A percentile compares a stretch with the other conserved stretches of the same genome.
phyloP scores from a whole-genome alignment of 2,888 invertebrate species.

The Gymnoscelis rufifasciata region DNA sequence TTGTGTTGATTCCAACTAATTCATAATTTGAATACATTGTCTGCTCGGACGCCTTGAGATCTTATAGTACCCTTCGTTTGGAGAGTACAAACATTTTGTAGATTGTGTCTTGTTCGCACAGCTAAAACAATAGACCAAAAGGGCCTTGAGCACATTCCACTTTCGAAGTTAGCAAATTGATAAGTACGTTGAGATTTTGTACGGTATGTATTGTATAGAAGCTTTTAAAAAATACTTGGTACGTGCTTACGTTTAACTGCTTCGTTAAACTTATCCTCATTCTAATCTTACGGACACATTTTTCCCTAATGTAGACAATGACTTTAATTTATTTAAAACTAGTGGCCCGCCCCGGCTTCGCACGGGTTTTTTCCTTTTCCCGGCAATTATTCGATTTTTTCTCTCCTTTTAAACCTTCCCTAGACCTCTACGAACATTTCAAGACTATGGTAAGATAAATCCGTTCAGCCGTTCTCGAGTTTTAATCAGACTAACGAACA shows the following conservation, averaged over 20 bases:
- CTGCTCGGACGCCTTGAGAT: background rate
- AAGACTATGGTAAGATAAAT: too few relatives aligned
- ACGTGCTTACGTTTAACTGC: constrained; percentile 1
- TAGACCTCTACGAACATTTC: too few relatives aligned
- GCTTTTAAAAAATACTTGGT: background rate
- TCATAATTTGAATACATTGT: constrained; percentile 1
- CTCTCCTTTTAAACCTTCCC: too few relatives aligned
- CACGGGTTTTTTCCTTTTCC: too few relatives aligned
- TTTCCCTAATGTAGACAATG: background rate
- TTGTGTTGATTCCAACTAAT: too few relatives aligned
- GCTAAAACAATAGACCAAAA: constrained; percentile 22
- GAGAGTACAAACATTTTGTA: constrained; percentile 5
- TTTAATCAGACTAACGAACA: too few relatives aligned
- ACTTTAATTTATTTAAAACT: too few relatives aligned
- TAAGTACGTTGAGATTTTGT: constrained; percentile 1
- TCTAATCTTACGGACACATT: background rate
- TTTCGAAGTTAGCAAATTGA: constrained; percentile 27
- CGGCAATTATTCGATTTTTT: too few relatives aligned
- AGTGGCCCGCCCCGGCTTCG: too few relatives aligned
- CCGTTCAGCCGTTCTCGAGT: too few relatives aligned
- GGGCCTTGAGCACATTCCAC: constrained; percentile 28
- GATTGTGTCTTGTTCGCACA: constrained; percentile 7
- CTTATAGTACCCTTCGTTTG: constrained; percentile 1
- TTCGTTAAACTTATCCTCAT: constrained; percentile 1
- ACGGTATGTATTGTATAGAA: background rate